Evolutionary conservation across 2,888 invertebrate species (phyloP), one percentile per base, ranked within the genome.

Genomic region (Aspidapion aeneum): DNA sequence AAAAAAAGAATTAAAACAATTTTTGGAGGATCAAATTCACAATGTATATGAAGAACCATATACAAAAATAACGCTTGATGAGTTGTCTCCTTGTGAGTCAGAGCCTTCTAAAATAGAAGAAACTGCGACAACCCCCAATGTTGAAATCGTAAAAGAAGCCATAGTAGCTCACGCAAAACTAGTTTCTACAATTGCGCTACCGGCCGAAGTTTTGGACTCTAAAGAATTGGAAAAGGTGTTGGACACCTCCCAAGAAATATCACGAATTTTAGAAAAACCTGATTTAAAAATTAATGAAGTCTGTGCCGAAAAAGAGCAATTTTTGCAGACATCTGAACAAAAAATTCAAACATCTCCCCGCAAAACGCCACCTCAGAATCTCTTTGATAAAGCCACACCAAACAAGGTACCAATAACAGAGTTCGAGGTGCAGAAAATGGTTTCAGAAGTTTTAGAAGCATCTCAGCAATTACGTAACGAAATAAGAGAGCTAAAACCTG

Each of bases 401-500:
- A 61, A 57, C 21, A 70, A 65, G 35, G 62, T 65, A 1, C 63
- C 68, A 21, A 65, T 67, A 1, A 70, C 69, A 57, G 72, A 73
- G 59, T 67, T 66, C 50, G 77, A 81, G 62, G 77, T 81, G n/a
- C 72, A 75, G 49, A 78, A 78, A 68, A 74, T 82, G n/a, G 80
- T 82, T 72, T 77, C 76, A 21, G 82, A 82, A 72, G 81, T 81
- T 7, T 73, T 82, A 22, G 82, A 82, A 70, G 80, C 76, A n/a
- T 79, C 82, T 0, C 78, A 80, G 58, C 80, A 81, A 71, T 82
- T 83, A 21, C 79, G 82, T 65, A 78, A 81, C 55, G 81, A 83
- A 70, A 81, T 83, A 0, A 81, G 79, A 67, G 80, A 81, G 72
- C 63, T 82, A 9, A 82, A 82, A 72, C 83, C 83, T n/a, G 82